phyloP scores from a whole-genome alignment of 1,140 invertebrate genomes.

The Pseudomyrmex dendroicus region DNA sequence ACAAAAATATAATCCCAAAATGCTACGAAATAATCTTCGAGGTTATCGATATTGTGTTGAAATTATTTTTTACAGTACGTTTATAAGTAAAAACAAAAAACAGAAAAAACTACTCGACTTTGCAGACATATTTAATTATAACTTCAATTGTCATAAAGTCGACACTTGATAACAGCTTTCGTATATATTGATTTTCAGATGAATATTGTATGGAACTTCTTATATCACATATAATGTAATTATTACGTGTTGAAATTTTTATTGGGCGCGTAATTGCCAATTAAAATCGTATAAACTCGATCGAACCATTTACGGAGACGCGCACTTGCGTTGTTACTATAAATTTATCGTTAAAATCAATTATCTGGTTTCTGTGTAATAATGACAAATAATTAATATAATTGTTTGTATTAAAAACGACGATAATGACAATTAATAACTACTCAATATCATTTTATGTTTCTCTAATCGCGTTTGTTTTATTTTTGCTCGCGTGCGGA shows the following conservation, averaged over 20 bases:
- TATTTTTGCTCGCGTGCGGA: slow-evolving; percentile 18
- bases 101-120: too few species aligned
- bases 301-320: neutral
- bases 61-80: too few species aligned
- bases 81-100: too few species aligned
- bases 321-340: neutral
- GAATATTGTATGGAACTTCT: too few species aligned
- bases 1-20: neutral
- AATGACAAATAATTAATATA: too few species aligned
- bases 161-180: too few species aligned
- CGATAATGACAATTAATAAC: neutral
- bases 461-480: neutral
- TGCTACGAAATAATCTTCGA: neutral
- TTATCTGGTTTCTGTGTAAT: neutral
- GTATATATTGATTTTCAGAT: too few species aligned
- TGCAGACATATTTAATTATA: too few species aligned
- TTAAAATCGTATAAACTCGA: slow-evolving; percentile 12
- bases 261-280: neutral
- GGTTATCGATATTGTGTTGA: neutral
- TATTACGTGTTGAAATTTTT: neutral
- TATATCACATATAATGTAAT: too few species aligned
- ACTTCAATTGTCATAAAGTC: too few species aligned
- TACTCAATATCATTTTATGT: neutral
- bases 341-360: slow-evolving; percentile 11
- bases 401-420: too few species aligned